Base-by-base conservation (phyloP, 1,140 invertebrate species). In the Drosophila elegans region DNA sequence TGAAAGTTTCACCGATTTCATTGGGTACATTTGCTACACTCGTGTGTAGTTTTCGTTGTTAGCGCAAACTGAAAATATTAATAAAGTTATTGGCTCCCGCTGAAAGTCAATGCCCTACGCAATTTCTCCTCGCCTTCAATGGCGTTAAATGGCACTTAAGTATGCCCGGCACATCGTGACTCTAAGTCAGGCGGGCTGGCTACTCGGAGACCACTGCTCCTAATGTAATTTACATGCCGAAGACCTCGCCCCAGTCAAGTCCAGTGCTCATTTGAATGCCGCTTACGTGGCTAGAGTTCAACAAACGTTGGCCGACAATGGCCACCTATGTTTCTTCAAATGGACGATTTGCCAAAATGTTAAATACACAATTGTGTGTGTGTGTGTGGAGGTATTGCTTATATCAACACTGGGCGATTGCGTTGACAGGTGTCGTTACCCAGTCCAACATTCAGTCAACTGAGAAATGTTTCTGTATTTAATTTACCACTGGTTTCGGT, bases 181-280 rank as follows among this genome's bases (percentile, higher is more conserved):
- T 80, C 48, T 38, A 34, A 51, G 48, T 13, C 27, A 34, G 32
- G 11, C 21, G 9, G 10, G 59, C 39, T 27, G 42, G 52, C 53
- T 32, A 34, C 36, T 60, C 27, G 39, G 16, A 44, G 54, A 57
- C 34, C 56, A 49, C 32, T 68, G 49, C 55, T 77, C 66, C 76
- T 64, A 89, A 78, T 84, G 73, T 74, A 75, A 89, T 88, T 88
- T 88, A 83, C 83, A 89, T 89, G 84, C 83, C 83, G 73, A 63
- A 88, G 83, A 88, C 84, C 84, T 77, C 83, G 79, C 71, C 79
- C 79, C 83, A 79, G 79, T 60, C 79, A 48, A 55, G 67, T 42
- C 75, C 74, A 72, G 46, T 74, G 48, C 48, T 53, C 74, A 88
- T 86, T 86, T 48, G 69, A 88, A 79, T 86, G 83, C 83, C 52